phyloP scores from a whole-genome alignment of 2,797 vertebrate species.

The Gymnopithys bicolor region DNA sequence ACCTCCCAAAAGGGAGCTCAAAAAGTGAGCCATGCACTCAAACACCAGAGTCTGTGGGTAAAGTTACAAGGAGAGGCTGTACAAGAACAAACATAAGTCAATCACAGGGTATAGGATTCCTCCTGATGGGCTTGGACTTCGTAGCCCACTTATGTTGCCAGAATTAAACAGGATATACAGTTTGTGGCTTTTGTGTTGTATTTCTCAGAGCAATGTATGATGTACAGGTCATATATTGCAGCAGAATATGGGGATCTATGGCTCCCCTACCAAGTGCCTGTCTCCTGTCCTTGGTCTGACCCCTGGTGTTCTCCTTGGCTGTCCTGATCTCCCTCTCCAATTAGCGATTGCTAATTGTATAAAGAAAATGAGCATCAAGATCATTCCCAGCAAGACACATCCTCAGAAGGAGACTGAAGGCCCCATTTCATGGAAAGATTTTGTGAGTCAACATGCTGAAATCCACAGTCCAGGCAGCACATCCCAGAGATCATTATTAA shows the following conservation, averaged over 20 bases:
- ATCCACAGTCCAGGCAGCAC: background rate
- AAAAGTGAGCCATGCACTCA: background rate
- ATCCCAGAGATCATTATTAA: slow-evolving; percentile 20
- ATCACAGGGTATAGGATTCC: background rate
- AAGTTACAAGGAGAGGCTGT: background rate
- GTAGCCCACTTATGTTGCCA: background rate
- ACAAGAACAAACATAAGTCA: background rate
- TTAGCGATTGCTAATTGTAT: background rate
- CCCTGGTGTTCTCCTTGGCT: background rate
- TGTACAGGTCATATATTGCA: background rate
- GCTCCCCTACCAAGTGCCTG: background rate
- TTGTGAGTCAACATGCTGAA: background rate
- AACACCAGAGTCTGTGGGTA: background rate
- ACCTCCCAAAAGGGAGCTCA: background rate
- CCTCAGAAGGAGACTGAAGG: background rate
- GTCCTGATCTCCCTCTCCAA: background rate
- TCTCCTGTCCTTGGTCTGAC: slow-evolving; percentile 9
- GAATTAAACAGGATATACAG: background rate
- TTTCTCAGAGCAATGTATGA: background rate
- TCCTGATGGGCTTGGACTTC: background rate
- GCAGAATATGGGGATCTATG: background rate
- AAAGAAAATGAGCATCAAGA: background rate
- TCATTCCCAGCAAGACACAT: background rate
- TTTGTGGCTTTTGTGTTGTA: background rate
- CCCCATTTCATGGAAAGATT: background rate